Conservation (phyloP, 64 coral and sea anemone genomes). For the Porites australiensis region DNA sequence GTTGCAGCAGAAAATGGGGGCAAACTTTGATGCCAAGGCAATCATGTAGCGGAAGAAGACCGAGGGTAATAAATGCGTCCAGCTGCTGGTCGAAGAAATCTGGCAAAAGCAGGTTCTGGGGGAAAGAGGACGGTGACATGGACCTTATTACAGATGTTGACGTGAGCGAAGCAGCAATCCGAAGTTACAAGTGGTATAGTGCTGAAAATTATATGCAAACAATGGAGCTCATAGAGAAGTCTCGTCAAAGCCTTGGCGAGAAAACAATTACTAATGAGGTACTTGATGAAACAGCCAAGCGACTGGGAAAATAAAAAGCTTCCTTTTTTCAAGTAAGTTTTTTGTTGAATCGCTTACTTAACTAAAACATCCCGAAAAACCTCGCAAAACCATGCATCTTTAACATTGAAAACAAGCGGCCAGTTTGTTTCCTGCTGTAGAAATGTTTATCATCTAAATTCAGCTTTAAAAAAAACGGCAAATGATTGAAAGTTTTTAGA, state of each 20-base stretch:
- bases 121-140: background rate
- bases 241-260: background rate
- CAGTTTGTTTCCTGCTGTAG: too few relatives aligned
- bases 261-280: background rate
- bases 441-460: too few relatives aligned
- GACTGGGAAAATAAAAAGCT: background rate
- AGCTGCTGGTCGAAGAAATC: background rate
- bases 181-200: background rate
- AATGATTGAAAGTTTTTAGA: too few relatives aligned
- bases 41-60: constrained; percentile 5
- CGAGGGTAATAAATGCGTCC: background rate
- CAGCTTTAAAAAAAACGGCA: too few relatives aligned
- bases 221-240: background rate
- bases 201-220: background rate
- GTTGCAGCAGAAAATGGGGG: background rate
- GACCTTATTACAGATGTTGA: background rate
- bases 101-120: background rate
- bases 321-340: background rate
- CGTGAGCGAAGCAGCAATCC: background rate
- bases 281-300: background rate
- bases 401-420: too few relatives aligned
- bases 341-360: too few relatives aligned
- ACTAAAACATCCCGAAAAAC: too few relatives aligned
- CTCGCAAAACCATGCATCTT: too few relatives aligned
- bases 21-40: constrained; percentile 8